A percentile compares a stretch with the other conserved stretches of the same genome.
Conservation (phyloP, 2,888 invertebrate species). For the Meiosimyza decipiens region DNA sequence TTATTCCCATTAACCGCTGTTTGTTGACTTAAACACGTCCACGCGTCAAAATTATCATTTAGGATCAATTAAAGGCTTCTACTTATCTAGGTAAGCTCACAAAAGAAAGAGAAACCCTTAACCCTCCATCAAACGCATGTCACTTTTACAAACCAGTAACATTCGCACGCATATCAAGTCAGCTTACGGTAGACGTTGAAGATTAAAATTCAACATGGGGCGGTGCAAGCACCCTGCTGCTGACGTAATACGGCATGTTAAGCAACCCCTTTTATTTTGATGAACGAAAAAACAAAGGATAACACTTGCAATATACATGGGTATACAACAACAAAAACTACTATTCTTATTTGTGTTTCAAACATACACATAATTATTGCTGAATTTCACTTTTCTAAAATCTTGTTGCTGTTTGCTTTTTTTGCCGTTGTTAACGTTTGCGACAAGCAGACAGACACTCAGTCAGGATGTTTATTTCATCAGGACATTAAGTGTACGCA, state of each 20-base stretch:
- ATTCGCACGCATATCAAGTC: conserved; percentile 23
- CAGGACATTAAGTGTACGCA: conserved; percentile 11
- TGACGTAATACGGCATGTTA: background rate
- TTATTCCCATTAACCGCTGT: too few species aligned
- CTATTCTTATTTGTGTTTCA: conserved; percentile 21
- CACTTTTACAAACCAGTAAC: conserved; percentile 13
- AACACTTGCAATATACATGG: conserved; percentile 2
- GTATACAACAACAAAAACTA: conserved; percentile 18
- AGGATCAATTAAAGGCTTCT: conserved; percentile 23
- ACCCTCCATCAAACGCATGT: background rate
- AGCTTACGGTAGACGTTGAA: conserved; percentile 7
- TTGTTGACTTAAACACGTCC: conserved; percentile 29
- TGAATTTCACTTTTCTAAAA: conserved; percentile 16
- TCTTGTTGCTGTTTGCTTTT: background rate
- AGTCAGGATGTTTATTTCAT: conserved; percentile 1
- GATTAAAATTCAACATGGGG: conserved; percentile 2
- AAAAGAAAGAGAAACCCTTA: background rate
- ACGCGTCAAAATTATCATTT: conserved; percentile 20
- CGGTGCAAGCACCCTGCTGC: background rate
- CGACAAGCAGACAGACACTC: background rate
- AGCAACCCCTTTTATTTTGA: background rate
- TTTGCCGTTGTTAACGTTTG: background rate
- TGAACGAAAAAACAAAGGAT: background rate
- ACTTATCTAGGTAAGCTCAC: background rate
- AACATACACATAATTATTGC: conserved; percentile 11